Base-by-base conservation (phyloP, 1,140 invertebrate genomes). In the Paracyclopina nana region DNA sequence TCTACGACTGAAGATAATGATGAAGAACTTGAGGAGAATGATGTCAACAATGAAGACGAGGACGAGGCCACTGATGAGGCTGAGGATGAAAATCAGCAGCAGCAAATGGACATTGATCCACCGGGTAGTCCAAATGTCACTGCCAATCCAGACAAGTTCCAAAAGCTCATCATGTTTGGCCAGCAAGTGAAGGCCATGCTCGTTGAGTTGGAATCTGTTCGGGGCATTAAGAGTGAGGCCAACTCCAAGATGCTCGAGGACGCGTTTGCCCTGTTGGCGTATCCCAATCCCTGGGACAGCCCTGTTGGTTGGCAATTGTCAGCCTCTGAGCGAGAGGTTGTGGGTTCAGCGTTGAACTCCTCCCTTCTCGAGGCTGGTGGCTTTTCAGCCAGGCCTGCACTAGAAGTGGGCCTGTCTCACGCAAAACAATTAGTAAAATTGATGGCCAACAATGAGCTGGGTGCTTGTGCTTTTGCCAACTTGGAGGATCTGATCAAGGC, bases 191-290 rank as follows among this genome's bases (percentile, higher is more conserved):
- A 48, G 18, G 30, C 26, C 45, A 48, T 48, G 45, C n/a, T 48
- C 2, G 6, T 16, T 6, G 45, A 29, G 25, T n/a, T 48, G 25
- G 45, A 48, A 14, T 16, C 25, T 4, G 16, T 4, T 4, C 22
- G 9, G 3, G 45, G 4, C 14, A 28, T 26, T 8, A 29, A 28
- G 2, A 16, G 14, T 16, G 45, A 46, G 9, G 12, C 42, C n/a
- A n/a, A 44, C 14, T n/a, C 18, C 16, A 26, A 46, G 38, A 26
- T 52, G 40, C 66, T 71, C 40, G 70, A 92, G 77, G 83, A 96
- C 69, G 91, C 90, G 59, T 96, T 96, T 71, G 95, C 90, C 72
- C 73, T 97, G 59, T 70, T 97, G 59, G 91, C 92, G 11, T 97
- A 96, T 70, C 82, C 86, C 57, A 92, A 96, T 72, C 92, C 92